A percentile compares a stretch with the other conserved stretches of the same genome.
These are phyloP conservation scores for Ariopsis seemanni DNA, from an alignment of 2,113 vertebrate genomes.

Conservation along the genomic window DNA sequence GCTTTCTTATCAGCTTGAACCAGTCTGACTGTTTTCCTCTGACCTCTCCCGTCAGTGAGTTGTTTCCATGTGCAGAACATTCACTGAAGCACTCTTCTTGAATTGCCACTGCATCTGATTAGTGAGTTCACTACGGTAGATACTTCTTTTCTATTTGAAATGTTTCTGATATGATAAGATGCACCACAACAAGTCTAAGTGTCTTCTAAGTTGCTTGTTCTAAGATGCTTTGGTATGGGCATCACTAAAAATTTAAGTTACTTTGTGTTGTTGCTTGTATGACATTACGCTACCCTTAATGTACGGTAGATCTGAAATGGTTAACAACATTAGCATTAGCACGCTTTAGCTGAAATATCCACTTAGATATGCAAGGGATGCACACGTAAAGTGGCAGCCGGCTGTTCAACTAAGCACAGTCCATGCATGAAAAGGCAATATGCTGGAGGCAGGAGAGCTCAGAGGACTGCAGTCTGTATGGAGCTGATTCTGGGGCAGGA, in stretches of 20 bases:
- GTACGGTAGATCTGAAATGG: neutral
- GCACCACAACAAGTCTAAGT: neutral
- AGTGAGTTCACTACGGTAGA: neutral
- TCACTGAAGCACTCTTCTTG: neutral
- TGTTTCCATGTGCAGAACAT: neutral
- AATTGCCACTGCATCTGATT: neutral
- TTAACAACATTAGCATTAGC: neutral
- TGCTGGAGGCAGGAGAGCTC: slow-evolving; percentile 40
- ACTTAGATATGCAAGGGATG: slow-evolving; percentile 1
- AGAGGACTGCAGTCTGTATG: slow-evolving; percentile 2
- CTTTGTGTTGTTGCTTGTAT: neutral
- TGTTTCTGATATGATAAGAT: neutral
- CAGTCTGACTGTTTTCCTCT: neutral
- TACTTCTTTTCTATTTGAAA: neutral
- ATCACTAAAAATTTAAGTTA: neutral
- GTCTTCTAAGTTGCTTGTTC: neutral
- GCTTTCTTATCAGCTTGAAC: neutral
- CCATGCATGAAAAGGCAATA: slow-evolving; percentile 57
- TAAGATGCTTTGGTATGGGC: neutral
- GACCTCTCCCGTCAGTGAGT: too few species aligned
- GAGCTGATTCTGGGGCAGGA: neutral
- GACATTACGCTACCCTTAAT: neutral
- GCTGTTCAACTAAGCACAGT: slow-evolving; percentile 35
- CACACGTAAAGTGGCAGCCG: slow-evolving; percentile 27
- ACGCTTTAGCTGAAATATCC: neutral